phyloP scores from a whole-genome alignment of 1,140 invertebrate genomes.

The Nomia melanderi region DNA sequence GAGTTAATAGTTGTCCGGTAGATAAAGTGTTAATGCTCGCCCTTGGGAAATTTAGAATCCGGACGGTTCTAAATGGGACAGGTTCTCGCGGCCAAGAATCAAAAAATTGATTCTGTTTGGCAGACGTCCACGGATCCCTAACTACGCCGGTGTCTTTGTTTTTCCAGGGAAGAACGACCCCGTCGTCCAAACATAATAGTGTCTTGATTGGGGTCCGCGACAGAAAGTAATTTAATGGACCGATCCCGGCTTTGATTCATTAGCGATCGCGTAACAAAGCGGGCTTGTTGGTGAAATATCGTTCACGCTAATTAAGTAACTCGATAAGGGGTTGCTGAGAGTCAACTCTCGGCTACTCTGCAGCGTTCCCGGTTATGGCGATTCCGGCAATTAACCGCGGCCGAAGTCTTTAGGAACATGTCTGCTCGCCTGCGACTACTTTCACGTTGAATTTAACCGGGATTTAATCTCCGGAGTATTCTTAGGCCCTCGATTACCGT shows the following conservation, averaged over 20 bases:
- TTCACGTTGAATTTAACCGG: neutral
- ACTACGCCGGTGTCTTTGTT: neutral
- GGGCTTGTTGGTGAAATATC: conserved; percentile 21
- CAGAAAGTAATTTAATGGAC: conserved; percentile 1
- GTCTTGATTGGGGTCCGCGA: neutral
- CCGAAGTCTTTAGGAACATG: neutral
- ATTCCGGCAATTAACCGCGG: neutral
- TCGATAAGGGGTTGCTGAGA: neutral
- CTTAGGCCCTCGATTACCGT: neutral
- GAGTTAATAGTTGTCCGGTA: too few relatives aligned
- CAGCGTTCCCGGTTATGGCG: neutral
- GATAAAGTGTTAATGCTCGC: too few relatives aligned
- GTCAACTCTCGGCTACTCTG: neutral
- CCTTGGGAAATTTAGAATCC: too few relatives aligned
- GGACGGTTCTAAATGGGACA: too few relatives aligned
- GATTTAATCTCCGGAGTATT: neutral
- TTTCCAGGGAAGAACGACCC: neutral
- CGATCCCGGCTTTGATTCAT: conserved; percentile 8
- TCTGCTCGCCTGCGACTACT: neutral
- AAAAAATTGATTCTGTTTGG: too few relatives aligned
- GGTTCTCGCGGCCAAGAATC: too few relatives aligned
- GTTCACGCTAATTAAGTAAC: conserved; percentile 14
- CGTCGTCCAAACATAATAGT: neutral
- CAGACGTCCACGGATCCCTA: neutral
- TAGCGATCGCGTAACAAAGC: conserved; percentile 19